phyloP scores from a whole-genome alignment of 1,140 invertebrate genomes.

The Lasioglossum albipes region DNA sequence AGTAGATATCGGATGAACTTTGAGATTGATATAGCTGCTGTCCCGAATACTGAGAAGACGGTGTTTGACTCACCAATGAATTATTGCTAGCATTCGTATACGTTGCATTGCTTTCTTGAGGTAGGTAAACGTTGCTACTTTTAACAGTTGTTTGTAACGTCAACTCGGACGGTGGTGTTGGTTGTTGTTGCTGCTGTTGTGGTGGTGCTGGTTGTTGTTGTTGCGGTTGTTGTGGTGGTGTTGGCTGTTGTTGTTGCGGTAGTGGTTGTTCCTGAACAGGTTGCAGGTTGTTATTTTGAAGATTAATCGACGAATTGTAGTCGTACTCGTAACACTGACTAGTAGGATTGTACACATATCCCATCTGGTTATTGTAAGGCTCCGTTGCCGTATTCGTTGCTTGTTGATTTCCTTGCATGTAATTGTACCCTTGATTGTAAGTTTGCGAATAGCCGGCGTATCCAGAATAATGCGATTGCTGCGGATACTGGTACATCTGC shows the following conservation, averaged over 20 bases:
- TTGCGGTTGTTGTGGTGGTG: neutral
- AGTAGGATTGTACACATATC: conserved; percentile 78
- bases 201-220: neutral
- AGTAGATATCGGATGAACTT: conserved; percentile 74
- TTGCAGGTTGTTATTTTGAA: conserved; percentile 28
- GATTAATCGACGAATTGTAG: conserved; percentile 53
- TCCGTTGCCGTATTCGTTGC: conserved; percentile 58
- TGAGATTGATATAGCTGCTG: conserved; percentile 55
- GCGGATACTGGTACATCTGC: conserved; percentile 68
- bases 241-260: neutral
- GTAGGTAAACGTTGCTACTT: conserved; percentile 21
- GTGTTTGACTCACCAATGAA: conserved; percentile 69
- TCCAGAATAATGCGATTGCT: conserved; percentile 61
- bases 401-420: conserved; percentile 54
- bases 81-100: conserved; percentile 80
- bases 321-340: conserved; percentile 75
- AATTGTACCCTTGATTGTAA: conserved; percentile 53
- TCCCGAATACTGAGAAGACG: conserved; percentile 71
- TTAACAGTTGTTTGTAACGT: neutral
- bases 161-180: neutral
- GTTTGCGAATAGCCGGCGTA: conserved; percentile 63
- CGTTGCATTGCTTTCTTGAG: conserved; percentile 71
- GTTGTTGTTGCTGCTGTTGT: too few relatives aligned
- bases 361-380: conserved; percentile 81
- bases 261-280: conserved; percentile 21